These are phyloP conservation scores for western clawed frog (Xenopus tropicalis) DNA, from an alignment of 2,113 vertebrate species.

Conservation along the genomic window UCB_Xtro_10.0 CM004449.2:88342001-88342500, in stretches of 20 bases:
- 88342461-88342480: too few relatives aligned
- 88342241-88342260: slow-evolving; percentile 1
- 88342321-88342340: slow-evolving; percentile 12
- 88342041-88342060: too few relatives aligned
- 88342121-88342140: neutral
- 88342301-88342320: neutral
- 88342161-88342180: slow-evolving; percentile 2
- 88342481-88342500: too few relatives aligned
- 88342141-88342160: slow-evolving; percentile 1
- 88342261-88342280: slow-evolving; percentile 5
- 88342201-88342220: neutral
- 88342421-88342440: too few relatives aligned
- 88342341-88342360: slow-evolving; percentile 24
- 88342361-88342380: neutral
- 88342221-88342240: neutral
- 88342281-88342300: slow-evolving; percentile 3
- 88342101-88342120: neutral
- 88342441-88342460: too few relatives aligned
- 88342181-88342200: slow-evolving; percentile 6
- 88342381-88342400: too few relatives aligned
- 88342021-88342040: too few relatives aligned
- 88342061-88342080: too few relatives aligned
- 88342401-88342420: too few relatives aligned
- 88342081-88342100: neutral
- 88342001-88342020: too few relatives aligned